Base-by-base conservation (phyloP, 2,113 vertebrate species). In the Prunella fulvescens region DNA sequence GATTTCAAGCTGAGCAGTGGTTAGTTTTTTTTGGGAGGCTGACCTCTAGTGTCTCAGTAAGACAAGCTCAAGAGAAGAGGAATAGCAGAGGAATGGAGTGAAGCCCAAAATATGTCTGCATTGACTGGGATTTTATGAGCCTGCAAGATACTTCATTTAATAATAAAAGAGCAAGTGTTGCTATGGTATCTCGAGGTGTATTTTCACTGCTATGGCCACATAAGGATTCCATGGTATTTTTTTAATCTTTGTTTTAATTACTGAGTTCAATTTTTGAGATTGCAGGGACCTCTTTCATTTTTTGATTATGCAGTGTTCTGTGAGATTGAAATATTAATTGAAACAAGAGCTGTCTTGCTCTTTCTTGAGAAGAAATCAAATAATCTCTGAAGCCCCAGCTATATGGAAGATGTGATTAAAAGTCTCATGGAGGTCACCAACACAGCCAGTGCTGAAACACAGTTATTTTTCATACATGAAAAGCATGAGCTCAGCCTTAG, bases 201-300 rank as follows among this genome's bases (percentile, higher is more conserved):
- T 94, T 96, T 95, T 64, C 92, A 64, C 51, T 90, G 54, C 56
- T 85, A 19, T 51, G 67, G 69, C 28, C 89, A 81, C 74, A 39
- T 71, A 92, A 96, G 74, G 45, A 95, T 94, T 95, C 73, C 28
- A 44, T 40, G 25, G 12, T 94, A 90, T 92, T 97, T 97, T 97
- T 97, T 58, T 37, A 96, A 97, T 97, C 67, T 97, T 95, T 96
- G 83, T 92, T 97, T 96, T 97, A 92, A 87, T 96, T 73, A 86
- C 70, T 53, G 42, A 64, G 31, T 78, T 93, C 53, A 77, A 11
- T 48, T 94, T 94, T 93, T 92, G 58, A 90, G 89, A 82, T 95
- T 92, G 39, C 6, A 44, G 80, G 51, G 33, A 19, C 65, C 50
- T 94, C 60, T 91, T 57, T n/a, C 10, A 14, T 66, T 92, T 94